Evolutionary conservation across 23 tunicate species (phyloP).

Genomic region (Ascidia mentula): DNA sequence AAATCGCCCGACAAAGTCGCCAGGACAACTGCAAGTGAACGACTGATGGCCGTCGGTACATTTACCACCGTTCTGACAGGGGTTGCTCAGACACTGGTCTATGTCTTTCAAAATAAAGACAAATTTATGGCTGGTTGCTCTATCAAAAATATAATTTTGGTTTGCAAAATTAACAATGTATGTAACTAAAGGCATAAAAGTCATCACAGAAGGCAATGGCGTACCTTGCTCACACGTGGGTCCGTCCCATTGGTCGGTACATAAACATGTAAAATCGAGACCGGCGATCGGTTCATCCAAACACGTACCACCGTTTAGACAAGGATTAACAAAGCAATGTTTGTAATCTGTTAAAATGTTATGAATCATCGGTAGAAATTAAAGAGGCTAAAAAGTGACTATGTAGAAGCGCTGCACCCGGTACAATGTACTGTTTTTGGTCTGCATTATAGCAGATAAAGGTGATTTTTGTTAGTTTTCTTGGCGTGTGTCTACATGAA

Average conservation of each 20-base stretch:
- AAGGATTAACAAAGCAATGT: constrained; percentile 55
- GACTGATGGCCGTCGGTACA: constrained; percentile 55
- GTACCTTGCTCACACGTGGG: constrained; percentile 58
- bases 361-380: no score
- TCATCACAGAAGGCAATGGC: background rate
- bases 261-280: constrained; percentile 29
- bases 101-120: constrained; percentile 19
- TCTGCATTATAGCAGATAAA: no score
- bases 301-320: constrained; percentile 80
- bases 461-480: no score
- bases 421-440: no score
- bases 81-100: constrained; percentile 54
- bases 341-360: constrained; percentile 34
- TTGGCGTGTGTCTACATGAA: no score
- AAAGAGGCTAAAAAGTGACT: no score
- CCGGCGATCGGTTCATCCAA: constrained; percentile 18
- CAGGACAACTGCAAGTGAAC: constrained; percentile 36
- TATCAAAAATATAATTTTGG: background rate
- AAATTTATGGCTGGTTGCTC: background rate
- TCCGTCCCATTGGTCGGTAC: constrained; percentile 76
- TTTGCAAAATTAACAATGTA: background rate
- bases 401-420: no score
- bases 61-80: constrained; percentile 69
- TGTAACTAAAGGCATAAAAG: background rate
- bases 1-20: constrained; percentile 35